Base-by-base conservation (phyloP, 2,797 vertebrate genomes). In the Paratrypauchen microcephalus region DNA sequence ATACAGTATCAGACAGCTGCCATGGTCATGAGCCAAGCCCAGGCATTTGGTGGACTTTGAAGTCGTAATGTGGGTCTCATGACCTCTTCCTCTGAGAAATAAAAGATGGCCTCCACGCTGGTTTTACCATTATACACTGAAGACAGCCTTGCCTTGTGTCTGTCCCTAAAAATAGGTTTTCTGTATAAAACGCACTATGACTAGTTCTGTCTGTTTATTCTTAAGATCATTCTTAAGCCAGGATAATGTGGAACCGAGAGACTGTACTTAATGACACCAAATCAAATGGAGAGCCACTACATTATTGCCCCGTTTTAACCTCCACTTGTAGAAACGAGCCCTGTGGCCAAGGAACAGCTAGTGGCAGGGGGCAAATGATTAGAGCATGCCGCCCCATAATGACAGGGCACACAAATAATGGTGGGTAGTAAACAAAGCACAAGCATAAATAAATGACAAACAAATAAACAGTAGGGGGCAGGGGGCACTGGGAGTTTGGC, bases 391-490 rank as follows among this genome's bases (percentile, higher is more conserved):
- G 23, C 73, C 69, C 71, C 74, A 70, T 78, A 86, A 83, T 83
- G 82, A 86, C 81, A 77, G 70, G 75, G 80, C 77, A 78, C 83
- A 83, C 78, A 70, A 88, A 83, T 84, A 83, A 87, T 71, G 75
- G 80, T 80, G 80, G 72, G 66, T 73, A 74, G 73, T 75, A 82
- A 85, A 90, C 90, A 89, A 91, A 91, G 83, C 86, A 70, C 61
- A 74, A 66, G 79, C 82, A 86, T 86, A 88, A 92, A 91, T 86
- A 92, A 92, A 93, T 86, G 84, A 88, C 80, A 84, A 83, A 88
- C 85, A 86, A 90, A 89, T 81, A 92, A 91, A 91, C 83, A 89
- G 89, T 86, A 78, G 78, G 66, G 64, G 69, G 68, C 30, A 79
- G 84, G 65, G 61, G 65, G 52, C 52, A 32, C 23, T 21, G 65